Evolutionary conservation across 1,140 invertebrate genomes (phyloP), one percentile per base, ranked within the genome.

Genomic region (Pseudomyrmex pallidus): DNA sequence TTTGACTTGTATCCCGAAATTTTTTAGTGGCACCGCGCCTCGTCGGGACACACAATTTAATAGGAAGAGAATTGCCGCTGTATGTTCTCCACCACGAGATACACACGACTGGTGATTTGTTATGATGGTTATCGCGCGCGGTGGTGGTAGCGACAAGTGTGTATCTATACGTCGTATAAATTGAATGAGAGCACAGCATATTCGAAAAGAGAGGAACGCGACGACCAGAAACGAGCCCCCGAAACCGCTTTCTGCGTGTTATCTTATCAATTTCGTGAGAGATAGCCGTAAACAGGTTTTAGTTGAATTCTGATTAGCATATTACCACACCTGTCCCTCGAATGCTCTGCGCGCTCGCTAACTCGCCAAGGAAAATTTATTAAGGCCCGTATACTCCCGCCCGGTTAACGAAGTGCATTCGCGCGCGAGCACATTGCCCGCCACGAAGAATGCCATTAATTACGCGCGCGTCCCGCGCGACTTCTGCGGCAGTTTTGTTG

Each of bases 261-360:
- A 74, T 77, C 87, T 87, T 87, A 88, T 88, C 87, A 82, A 87
- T 87, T 59, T 62, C 76, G 46, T 54, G 67, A 80, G 84, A 83
- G 84, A 83, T 85, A 74, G 62, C 62, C 63, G 64, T 80, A 68
- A 88, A 88, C 87, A 89, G 87, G 87, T 89, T 88, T 88, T 74
- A 87, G 67, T 59, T 74, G 70, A 56, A 54, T 73, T 35, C 54
- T 57, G 72, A 89, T 89, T 89, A 89, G 83, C 87, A 89, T 89
- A 89, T 85, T 86, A 88, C 87, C 87, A 86, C 77, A 86, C 77
- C 86, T 88, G 87, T 85, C 74, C 50, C 78, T 61, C 59, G 67
- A 54, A 68, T 35, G 57, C 44, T 73, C 50, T 8, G 17, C 44
- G 13, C 35, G 35, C 35, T 35, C 35, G 35, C 35, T 35, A 0